Base-by-base conservation (phyloP, 2,113 vertebrate species). In the Pelvicachromis taeniatus region DNA sequence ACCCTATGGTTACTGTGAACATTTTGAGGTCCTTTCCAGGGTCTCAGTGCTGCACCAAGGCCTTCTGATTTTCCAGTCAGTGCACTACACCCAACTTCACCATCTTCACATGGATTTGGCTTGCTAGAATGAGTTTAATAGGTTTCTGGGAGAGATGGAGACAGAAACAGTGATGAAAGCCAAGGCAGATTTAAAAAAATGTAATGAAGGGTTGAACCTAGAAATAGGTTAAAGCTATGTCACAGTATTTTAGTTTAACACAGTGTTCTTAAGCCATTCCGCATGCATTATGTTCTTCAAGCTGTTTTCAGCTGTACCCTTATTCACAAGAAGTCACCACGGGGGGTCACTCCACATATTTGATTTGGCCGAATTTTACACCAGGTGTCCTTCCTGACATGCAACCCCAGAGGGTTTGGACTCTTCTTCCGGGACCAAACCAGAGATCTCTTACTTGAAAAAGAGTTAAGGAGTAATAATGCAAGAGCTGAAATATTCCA, bases 21-120 rank as follows among this genome's bases (percentile, higher is more conserved):
- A 45, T 65, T 61, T 83, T 38, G 68, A 35, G 55, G 21, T 81
- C 56, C 84, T 84, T 85, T 86, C 45, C 29, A 52, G 70, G 26
- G 45, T 26, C 45, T 75, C 70, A 75, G 45, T 75, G 70, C 45
- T 75, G 26, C 45, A 52, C 70, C 45, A 75, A 75, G 70, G 45
- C 52, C 61, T 52, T 81, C 56, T 86, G 53, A 86, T 84, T 87
- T 88, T 86, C 70, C 63, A 50, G 61, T 80, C 65, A 77, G 78
- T 85, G 59, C 80, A 31, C 50, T 70, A 31, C 55, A 52, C 48
- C 78, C 52, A 38, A 33, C 54, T 40, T 61, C 38, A 19, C 77
- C 85, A 75, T 89, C 59, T 78, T 91, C 65, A 33, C 63, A 19
- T 70, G 29, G 61, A 40, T 61, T 78, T 86, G 59, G 55, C 65